phyloP scores from a whole-genome alignment of 2,113 vertebrate species.

The Neopipo cinnamomea region DNA sequence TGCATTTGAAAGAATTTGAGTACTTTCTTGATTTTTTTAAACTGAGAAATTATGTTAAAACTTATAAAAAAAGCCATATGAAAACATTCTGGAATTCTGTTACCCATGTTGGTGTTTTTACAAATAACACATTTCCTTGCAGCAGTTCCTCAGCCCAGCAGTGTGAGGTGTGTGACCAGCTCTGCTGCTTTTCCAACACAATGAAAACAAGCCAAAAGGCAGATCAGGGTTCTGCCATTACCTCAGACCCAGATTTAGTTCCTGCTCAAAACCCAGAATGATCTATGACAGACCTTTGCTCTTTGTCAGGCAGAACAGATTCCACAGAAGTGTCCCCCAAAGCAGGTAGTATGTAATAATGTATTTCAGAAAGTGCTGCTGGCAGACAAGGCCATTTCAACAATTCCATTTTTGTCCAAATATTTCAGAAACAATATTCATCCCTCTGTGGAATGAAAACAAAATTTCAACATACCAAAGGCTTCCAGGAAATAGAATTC shows the following conservation, averaged over 20 bases:
- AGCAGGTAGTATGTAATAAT: accelerated
- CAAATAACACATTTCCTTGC: background rate
- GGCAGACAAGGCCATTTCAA: background rate
- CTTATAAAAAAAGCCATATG: accelerated
- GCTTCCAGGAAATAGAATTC: background rate
- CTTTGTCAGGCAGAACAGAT: background rate
- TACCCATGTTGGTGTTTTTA: background rate
- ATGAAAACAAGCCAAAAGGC: background rate
- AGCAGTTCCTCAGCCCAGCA: background rate
- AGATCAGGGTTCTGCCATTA: background rate
- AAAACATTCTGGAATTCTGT: background rate
- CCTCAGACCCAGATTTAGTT: background rate
- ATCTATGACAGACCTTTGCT: background rate
- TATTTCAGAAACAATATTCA: background rate
- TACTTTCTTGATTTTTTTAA: background rate
- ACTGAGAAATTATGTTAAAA: background rate
- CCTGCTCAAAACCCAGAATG: background rate
- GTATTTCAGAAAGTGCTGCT: background rate
- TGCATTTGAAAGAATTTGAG: background rate
- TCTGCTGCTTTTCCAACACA: accelerated
- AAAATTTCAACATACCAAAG: background rate
- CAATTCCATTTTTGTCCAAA: background rate
- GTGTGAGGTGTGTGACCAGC: accelerated
- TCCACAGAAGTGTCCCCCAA: accelerated
- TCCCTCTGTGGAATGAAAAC: background rate